These are phyloP conservation scores for Verasper variegatus DNA, from an alignment of 2,113 vertebrate species.

Conservation along the genomic window DNA sequence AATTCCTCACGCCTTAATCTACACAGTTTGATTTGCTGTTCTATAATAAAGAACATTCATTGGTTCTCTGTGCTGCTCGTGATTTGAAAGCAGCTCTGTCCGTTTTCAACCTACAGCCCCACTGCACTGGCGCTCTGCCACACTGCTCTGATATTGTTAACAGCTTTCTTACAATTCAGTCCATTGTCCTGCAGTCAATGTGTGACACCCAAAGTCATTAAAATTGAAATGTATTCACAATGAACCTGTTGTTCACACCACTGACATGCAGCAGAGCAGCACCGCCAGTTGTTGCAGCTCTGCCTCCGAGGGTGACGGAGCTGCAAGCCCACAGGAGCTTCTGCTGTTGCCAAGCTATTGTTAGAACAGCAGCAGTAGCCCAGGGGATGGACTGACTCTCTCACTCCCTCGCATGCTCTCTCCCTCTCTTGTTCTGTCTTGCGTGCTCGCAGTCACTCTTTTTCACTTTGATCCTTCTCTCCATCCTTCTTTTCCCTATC, in stretches of 20 bases:
- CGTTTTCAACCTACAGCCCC: conserved; percentile 11
- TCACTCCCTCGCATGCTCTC: conserved; percentile 23
- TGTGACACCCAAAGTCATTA: conserved; percentile 37
- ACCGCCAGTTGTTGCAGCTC: conserved; percentile 63
- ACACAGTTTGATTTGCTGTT: background rate
- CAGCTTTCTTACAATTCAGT: conserved; percentile 20
- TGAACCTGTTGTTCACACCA: conserved; percentile 35
- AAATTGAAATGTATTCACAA: conserved; percentile 55
- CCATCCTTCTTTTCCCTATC: conserved; percentile 15
- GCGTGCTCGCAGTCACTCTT: conserved; percentile 15
- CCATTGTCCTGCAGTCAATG: conserved; percentile 36
- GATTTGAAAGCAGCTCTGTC: conserved; percentile 18
- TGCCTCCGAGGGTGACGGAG: conserved; percentile 54
- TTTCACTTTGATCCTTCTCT: conserved; percentile 52
- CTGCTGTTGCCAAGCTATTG: conserved; percentile 73
- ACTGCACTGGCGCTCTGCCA: background rate
- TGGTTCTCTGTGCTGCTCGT: background rate
- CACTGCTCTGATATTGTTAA: conserved; percentile 19
- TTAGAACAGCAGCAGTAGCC: conserved; percentile 73
- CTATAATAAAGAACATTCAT: background rate
- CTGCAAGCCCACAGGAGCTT: conserved; percentile 69
- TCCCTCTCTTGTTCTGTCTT: conserved; percentile 42
- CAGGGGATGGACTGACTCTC: conserved; percentile 65
- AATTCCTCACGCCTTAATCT: background rate
- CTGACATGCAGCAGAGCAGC: conserved; percentile 42